Base-by-base conservation (phyloP, 2,888 invertebrate species). In the Apodemia duryi region DNA sequence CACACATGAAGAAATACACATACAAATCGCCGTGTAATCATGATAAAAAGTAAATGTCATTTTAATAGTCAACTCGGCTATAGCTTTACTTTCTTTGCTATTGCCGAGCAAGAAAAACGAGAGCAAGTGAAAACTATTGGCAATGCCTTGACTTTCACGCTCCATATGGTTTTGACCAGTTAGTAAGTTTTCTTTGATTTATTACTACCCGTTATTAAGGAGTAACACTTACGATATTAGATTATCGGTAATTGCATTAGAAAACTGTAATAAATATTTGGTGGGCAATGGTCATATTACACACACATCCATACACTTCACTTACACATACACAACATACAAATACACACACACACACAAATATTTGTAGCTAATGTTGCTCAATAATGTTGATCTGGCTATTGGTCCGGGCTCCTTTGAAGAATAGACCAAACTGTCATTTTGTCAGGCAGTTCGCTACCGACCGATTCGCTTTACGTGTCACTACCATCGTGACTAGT, bases 101-200 rank as follows among this genome's bases (percentile, higher is more conserved):
- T 57, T 32, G 57, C 29, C 21, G 21, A 49, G 32, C 64, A 49
- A 61, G 73, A 70, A 71, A 70, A 72, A 73, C 76, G 66, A 63
- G 75, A 68, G 64, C 67, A 65, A 68, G 70, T 67, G 71, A 72
- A 74, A 72, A 72, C 64, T 63, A 49, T 60, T 35, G 57, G 35
- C 7, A n/a, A 32, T 60, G 57, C 21, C 29, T 51, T 21, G 49
- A 71, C 73, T 75, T 75, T 75, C 74, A 64, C 71, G 66, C 65
- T 75, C 69, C 63, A 70, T 73, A 67, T 65, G 67, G 70, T 69
- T 71, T 69, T 66, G 67, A 67, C 69, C 70, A 66, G 69, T 70
- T 67, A 71, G 66, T 69, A 67, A 61, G 64, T 69, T 68, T 65
- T 63, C 54, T 49, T 54, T 43, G 21, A 62, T 41, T 60, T 60